Conservation (phyloP, 2,797 vertebrate genomes). For the Allenopithecus nigroviridis region DNA sequence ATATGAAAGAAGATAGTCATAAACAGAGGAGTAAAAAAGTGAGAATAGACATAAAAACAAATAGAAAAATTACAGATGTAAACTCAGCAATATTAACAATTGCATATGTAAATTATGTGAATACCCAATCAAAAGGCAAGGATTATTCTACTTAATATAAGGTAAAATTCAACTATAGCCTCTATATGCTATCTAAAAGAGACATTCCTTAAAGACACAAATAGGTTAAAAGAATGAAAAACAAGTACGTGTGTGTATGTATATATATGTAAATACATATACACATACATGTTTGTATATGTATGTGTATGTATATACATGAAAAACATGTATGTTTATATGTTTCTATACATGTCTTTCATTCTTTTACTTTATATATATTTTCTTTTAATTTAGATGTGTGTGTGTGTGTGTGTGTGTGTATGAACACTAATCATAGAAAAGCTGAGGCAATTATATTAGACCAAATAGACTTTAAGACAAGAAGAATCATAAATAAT, state of each 20-base stretch:
- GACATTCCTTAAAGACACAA: neutral
- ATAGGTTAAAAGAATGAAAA: neutral
- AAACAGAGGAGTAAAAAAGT: neutral
- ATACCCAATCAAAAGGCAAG: neutral
- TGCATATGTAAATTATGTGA: neutral
- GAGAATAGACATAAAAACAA: neutral
- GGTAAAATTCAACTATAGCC: neutral
- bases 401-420: no score
- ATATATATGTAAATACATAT: no score
- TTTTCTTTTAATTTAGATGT: no score
- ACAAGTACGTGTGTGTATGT: no score
- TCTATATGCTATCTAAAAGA: neutral
- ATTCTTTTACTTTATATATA: no score
- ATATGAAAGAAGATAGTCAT: neutral
- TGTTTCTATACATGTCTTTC: no score
- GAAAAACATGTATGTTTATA: no score
- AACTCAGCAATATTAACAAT: neutral
- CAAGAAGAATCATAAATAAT: neutral
- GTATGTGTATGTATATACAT: no score
- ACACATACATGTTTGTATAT: no score
- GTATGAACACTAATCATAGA: no score
- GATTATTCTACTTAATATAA: neutral
- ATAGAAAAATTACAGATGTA: neutral
- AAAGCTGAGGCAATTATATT: neutral
- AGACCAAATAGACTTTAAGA: neutral